Evolutionary conservation across 2,888 invertebrate species (phyloP).

Genomic region (Plagodis dolabraria): DNA sequence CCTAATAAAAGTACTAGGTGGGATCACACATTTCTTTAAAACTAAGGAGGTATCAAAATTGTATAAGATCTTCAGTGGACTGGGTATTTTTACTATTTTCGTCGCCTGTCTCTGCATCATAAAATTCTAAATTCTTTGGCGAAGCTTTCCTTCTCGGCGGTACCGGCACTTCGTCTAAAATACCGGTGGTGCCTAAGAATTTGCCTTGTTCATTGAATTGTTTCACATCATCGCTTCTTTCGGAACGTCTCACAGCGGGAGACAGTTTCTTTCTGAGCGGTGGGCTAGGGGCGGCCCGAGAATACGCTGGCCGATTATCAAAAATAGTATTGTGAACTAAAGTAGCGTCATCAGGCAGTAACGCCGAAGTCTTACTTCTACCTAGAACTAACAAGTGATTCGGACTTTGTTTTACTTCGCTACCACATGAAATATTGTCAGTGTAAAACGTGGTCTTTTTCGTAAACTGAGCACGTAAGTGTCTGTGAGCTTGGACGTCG

Average conservation of each 20-base stretch:
- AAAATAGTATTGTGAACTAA: conserved; percentile 67
- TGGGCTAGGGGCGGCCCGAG: conserved; percentile 77
- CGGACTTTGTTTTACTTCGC: conserved; percentile 42
- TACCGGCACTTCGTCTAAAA: conserved; percentile 66
- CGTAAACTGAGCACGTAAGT: conserved; percentile 54
- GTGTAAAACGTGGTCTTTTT: conserved; percentile 73
- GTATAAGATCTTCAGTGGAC: conserved; percentile 71
- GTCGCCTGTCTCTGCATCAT: conserved; percentile 39
- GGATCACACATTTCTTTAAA: conserved; percentile 29
- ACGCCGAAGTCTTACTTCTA: conserved; percentile 73
- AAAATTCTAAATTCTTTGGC: conserved; percentile 56
- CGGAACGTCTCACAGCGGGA: conserved; percentile 54
- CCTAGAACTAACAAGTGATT: conserved; percentile 60
- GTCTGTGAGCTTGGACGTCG: conserved; percentile 70
- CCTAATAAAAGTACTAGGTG: conserved; percentile 25
- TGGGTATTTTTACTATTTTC: conserved; percentile 41
- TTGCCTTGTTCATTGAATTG: conserved; percentile 61
- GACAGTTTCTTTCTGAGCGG: conserved; percentile 73
- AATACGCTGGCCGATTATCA: conserved; percentile 69
- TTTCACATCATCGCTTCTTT: conserved; percentile 52
- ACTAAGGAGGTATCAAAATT: conserved; percentile 55
- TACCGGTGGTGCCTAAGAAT: conserved; percentile 60
- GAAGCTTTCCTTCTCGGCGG: conserved; percentile 74
- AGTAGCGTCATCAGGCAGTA: conserved; percentile 57
- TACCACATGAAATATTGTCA: conserved; percentile 25